Evolutionary conservation across 2,113 vertebrate species (phyloP), one percentile per base, ranked within the genome.

Genomic region (Nothobranchius furzeri): DNA sequence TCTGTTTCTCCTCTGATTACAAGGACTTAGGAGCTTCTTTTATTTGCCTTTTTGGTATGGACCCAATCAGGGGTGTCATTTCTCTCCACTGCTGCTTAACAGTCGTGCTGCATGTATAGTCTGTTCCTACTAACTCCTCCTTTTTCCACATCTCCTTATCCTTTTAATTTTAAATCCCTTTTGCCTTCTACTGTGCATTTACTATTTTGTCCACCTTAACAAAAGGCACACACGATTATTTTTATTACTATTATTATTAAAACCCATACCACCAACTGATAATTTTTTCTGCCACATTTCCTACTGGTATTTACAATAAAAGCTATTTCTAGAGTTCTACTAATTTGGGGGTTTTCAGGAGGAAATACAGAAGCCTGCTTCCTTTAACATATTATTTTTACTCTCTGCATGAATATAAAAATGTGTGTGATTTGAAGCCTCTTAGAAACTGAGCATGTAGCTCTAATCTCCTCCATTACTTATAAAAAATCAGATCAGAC

Each of bases 1-100:
- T 90, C 89, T 92, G 91, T 88, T 88, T 85, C 75, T 83, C 83
- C 68, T 71, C 89, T 88, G 90, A 92, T 92, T 92, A 93, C 87
- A 90, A 83, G 82, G 83, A 85, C 84, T 90, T 89, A 84, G 55
- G 71, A 82, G 79, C 74, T 87, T 89, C 85, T 84, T 90, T 89
- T 85, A 87, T 91, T 88, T 89, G 78, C 69, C 79, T 88, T 76
- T 81, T 78, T 89, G 85, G 84, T 87, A 56, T 80, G 83, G 77
- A 76, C 85, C 84, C 88, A 88, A 87, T 87, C 80, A 83, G 73
- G 82, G 77, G 84, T 85, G 83, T 82, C 83, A 86, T 67, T 80
- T 79, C 71, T 87, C 83, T 70, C 64, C 62, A 69, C 76, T 76
- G 72, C 81, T 63, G 75, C 75, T 76, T 82, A 76, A 76, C 79